Conservation (phyloP, 1,140 invertebrate species). For the Polypedilum vanderplanki region DNA sequence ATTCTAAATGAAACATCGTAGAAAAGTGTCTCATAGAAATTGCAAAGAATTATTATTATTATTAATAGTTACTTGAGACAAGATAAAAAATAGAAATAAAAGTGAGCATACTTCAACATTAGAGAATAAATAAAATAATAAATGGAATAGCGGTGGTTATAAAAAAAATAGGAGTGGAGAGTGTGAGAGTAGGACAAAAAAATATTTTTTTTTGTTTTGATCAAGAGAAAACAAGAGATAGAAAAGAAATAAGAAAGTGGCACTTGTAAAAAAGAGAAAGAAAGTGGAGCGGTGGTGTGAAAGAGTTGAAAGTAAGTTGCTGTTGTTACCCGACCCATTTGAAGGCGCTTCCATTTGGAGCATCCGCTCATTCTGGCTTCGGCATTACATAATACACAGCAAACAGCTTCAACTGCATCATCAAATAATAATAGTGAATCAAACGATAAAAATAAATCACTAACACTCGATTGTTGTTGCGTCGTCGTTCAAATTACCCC, state of each 20-base stretch:
- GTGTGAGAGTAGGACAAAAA: too few species aligned
- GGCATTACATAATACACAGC: slow-evolving; percentile 37
- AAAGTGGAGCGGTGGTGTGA: neutral
- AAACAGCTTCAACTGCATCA: slow-evolving; percentile 22
- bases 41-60: too few species aligned
- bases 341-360: neutral
- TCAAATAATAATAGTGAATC: slow-evolving; percentile 33
- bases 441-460: slow-evolving; percentile 41
- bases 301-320: neutral
- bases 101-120: too few species aligned
- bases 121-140: neutral
- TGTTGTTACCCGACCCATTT: neutral
- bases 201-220: too few species aligned
- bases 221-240: neutral
- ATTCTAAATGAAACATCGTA: neutral
- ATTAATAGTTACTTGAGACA: slow-evolving; percentile 14
- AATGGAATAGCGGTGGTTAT: neutral
- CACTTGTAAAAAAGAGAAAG: neutral
- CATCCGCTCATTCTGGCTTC: slow-evolving; percentile 41
- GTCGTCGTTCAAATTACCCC: slow-evolving; percentile 45
- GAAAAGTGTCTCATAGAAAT: neutral
- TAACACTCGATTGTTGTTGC: slow-evolving; percentile 45
- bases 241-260: neutral
- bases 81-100: neutral
- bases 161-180: neutral